Base-by-base conservation (phyloP, 2,888 invertebrate genomes). In the Orthonychiurus folsomi region DNA sequence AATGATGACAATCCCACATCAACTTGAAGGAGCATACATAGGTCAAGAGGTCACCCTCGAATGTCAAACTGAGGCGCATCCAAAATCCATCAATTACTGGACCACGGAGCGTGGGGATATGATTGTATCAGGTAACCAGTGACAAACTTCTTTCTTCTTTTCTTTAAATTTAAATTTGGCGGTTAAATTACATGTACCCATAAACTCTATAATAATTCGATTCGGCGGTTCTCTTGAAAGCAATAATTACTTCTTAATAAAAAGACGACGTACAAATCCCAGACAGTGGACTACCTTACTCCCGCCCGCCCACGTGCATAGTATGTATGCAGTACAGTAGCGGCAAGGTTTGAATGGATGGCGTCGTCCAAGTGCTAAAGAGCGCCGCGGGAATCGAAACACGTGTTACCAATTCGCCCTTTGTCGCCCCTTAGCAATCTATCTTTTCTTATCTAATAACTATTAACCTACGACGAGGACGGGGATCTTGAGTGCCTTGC, bases 21-120 rank as follows among this genome's bases (percentile, higher is more conserved):
- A 93, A 79, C 82, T 93, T 77, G 92, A 92, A 78, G 92, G 87
- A 53, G 92, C 91, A 63, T 89, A 91, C 78, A 79, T 89, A 68
- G 90, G 91, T 3, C 91, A 92, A 78, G 89, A 92, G 76, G 89
- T 92, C 64, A 85, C 87, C 53, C 79, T 93, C 69, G 91, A 90
- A 78, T 93, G 93, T 76, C 88, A 90, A 78, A 91, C 91, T 0
- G 93, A 93, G 78, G 92, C 93, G 53, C 91, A 88, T 77, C 93
- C 93, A 47, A 87, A 88, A 68, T 92, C 93, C 60, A 92, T 93
- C 77, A 93, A 92, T 82, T 93, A 93, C 78, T 93, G 93, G 93
- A 91, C 92, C 48, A 91, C 89, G 5, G 89, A 91, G 74, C 83
- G 86, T 64, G 91, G 91, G 56, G 90, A 91, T 76, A 92, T 92